Conservation (phyloP, 2,113 vertebrate species). For the Chaetodon trifascialis region DNA sequence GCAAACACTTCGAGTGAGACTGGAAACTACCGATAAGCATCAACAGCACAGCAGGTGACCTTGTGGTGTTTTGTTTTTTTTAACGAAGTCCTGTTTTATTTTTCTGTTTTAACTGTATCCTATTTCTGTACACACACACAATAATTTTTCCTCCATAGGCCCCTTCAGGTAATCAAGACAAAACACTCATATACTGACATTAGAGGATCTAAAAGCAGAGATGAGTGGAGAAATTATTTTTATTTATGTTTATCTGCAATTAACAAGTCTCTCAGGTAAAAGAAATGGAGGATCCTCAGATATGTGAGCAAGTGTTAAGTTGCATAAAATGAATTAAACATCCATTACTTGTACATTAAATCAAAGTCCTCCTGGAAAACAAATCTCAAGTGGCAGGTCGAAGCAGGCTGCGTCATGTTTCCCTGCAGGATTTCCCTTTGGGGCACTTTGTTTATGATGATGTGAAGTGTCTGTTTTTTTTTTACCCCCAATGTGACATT, state of each 20-base stretch:
- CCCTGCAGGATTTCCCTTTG: no score
- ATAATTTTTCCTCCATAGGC: background rate
- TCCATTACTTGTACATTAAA: background rate
- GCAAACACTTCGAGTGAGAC: background rate
- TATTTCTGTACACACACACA: background rate
- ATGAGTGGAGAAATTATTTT: no score
- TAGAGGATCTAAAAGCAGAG: no score
- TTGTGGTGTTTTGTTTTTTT: background rate
- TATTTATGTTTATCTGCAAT: no score
- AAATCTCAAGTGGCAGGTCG: background rate
- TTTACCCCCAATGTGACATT: background rate
- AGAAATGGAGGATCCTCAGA: background rate
- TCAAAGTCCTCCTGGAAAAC: background rate
- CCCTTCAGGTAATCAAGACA: background rate
- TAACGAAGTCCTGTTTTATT: background rate
- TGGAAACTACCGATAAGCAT: slow-evolving; percentile 58
- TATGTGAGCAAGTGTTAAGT: background rate
- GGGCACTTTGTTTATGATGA: background rate
- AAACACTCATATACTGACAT: no score
- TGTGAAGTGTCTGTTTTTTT: background rate
- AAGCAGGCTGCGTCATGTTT: no score
- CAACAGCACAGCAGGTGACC: background rate
- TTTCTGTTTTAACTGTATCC: background rate
- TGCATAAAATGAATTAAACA: no score
- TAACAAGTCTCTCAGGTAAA: background rate